Conservation (phyloP, 2,797 vertebrate genomes). For the Phoxinus dragarum region DNA sequence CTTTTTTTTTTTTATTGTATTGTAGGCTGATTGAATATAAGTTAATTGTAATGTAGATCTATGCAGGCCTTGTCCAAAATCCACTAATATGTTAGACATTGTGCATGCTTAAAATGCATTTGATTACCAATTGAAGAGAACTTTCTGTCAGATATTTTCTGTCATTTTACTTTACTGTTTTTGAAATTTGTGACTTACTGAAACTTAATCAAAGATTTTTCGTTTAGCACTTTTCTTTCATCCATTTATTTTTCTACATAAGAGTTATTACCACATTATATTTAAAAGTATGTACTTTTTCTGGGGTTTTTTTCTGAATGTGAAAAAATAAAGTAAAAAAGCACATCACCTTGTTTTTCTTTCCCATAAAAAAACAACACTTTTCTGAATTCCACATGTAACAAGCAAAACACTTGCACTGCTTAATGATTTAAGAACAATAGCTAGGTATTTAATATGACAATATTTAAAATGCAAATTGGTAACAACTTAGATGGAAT, state of each 20-base stretch:
- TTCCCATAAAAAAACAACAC: not conserved
- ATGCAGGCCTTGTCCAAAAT: constrained; percentile 5
- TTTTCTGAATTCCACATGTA: not conserved
- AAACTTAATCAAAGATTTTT: constrained; percentile 67
- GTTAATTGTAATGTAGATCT: constrained; percentile 17
- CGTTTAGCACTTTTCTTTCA: constrained; percentile 74
- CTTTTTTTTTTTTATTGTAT: not conserved
- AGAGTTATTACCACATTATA: constrained; percentile 67
- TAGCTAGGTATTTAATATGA: not conserved
- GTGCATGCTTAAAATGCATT: constrained; percentile 13
- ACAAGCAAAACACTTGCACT: not conserved
- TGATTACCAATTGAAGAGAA: not conserved
- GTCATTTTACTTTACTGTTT: constrained; percentile 11
- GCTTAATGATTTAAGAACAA: not conserved
- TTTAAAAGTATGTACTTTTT: constrained; percentile 72
- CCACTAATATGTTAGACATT: constrained; percentile 7
- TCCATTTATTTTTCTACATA: constrained; percentile 72
- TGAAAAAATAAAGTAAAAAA: constrained; percentile 67
- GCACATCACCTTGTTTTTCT: not conserved
- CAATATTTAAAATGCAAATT: not conserved
- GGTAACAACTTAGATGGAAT: not conserved
- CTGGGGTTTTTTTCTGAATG: constrained; percentile 59
- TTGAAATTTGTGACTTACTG: constrained; percentile 55
- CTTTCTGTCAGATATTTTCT: not conserved
- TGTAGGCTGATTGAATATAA: constrained; percentile 23